A percentile compares a stretch with the other conserved stretches of the same genome.
Evolutionary conservation across 2,888 invertebrate species (phyloP).

Genomic region (Melanchra persicariae): DNA sequence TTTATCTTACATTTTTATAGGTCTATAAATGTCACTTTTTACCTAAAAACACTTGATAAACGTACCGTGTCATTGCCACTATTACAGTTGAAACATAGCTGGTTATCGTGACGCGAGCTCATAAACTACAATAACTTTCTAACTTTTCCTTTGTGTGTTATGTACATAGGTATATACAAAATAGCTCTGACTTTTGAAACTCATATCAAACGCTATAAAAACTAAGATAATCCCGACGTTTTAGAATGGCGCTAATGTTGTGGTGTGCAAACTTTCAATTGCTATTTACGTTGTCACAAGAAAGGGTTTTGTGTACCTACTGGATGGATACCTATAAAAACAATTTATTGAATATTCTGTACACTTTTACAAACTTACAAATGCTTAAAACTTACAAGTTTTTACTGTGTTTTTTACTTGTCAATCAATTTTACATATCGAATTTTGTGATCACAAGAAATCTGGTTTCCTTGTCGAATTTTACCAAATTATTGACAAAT

Average conservation of each 20-base stretch:
- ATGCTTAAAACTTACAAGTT: too few species aligned
- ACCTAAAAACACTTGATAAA: not conserved
- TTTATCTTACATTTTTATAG: conserved; percentile 3
- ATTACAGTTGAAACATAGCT: too few species aligned
- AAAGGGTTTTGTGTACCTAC: not conserved
- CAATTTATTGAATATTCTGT: not conserved
- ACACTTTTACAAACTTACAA: not conserved
- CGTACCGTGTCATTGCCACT: conserved; percentile 2
- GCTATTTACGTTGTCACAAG: not conserved
- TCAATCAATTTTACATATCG: too few species aligned
- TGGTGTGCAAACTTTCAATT: not conserved
- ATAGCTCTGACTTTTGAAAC: not conserved
- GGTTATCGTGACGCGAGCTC: not conserved
- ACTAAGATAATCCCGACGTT: not conserved
- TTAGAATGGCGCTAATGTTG: not conserved
- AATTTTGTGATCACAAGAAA: too few species aligned
- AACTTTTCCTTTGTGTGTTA: not conserved
- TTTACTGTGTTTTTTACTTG: not conserved
- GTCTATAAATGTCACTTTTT: conserved; percentile 9
- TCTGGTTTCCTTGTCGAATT: not conserved
- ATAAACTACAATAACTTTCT: not conserved
- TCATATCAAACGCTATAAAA: not conserved
- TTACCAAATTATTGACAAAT: not conserved
- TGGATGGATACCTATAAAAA: not conserved
- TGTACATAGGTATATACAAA: not conserved